Evolutionary conservation across 2,888 invertebrate genomes (phyloP), one percentile per base, ranked within the genome.

Genomic region (Synergus laeviventris): DNA sequence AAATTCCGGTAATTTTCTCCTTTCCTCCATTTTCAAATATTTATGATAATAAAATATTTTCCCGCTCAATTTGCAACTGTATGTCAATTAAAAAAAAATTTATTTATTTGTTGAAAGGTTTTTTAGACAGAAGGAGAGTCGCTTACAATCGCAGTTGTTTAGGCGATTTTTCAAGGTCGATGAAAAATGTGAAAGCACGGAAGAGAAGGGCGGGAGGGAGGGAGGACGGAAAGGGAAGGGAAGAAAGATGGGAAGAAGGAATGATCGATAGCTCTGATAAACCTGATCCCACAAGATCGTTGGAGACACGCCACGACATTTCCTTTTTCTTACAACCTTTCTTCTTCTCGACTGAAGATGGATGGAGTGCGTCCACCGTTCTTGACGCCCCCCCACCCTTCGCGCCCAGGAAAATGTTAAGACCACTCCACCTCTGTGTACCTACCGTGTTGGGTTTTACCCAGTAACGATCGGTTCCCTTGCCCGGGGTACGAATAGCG

Each of bases 391-490:
- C 54, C 18, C 39, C 56, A n/a, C 14, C 7, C 21, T n/a, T 16
- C 16, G 21, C 38, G 42, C 9, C 14, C 21, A 16, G 74, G 45
- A 83, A 85, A 83, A 83, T 83, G 84, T 84, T 81, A 84, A 83
- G 80, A 73, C 81, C 84, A 84, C 82, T 80, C 83, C 82, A 83
- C 82, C 81, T 77, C 78, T 75, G 77, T 75, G 73, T 59, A 79
- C 62, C n/a, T 24, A 36, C n/a, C 16, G 11, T 31, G 80, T 82
- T 83, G 82, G 82, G 80, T 84, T 84, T 85, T 86, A 82, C 82
- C 87, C 84, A 85, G 88, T 88, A 89, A 89, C 88, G 88, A 89
- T 89, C 88, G 88, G 86, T 84, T 87, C 86, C 87, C 87, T 88
- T 86, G 88, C 86, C 88, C 88, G 86, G 87, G 89, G 88, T 88